Base-by-base conservation (phyloP, 1,140 invertebrate genomes). In the Plectus sambesii region DNA sequence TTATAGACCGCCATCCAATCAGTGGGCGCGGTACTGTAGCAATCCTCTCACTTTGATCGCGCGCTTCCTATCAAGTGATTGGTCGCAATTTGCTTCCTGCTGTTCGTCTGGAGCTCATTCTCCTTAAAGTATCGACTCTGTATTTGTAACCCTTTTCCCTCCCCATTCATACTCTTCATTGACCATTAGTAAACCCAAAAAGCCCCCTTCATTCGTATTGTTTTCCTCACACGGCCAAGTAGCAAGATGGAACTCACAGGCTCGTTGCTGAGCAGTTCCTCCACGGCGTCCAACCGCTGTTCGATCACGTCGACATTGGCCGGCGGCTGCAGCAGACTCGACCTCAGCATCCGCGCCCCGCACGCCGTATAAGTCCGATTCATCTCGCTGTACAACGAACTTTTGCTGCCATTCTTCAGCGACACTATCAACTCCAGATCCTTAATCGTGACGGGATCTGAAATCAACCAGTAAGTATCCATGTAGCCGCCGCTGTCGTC, bases 311-410 rank as follows among this genome's bases (percentile, higher is more conserved):
- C 19, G 19, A 29, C 15, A 46, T 61, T 29, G 5, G 49, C 50
- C 2, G 36, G 44, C 5, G 58, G 58, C 26, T 60, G 58, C 5
- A 60, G 56, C 15, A 60, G 25, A 42, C 41, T 59, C 29, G 83
- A 80, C 46, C 87, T 71, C 4, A 94, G 72, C 1, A 82, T 72
- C 49, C 84, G 71, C 24, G 78, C 73, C 3, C 88, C 88, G 33
- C 82, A 79, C 37, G 74, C 70, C 1, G 87, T 92, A 33, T 79
- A 77, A 39, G 84, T 88, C 40, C 79, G 75, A 60, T 89, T 82
- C 12, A 93, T 62, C 6, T 83, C 74, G 19, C 80, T 81, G 58
- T 82, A 79, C 0, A 94, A 71, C 2, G 72, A 76, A 45, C 74
- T 67, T 4, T 62, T 56, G 49, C 63, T 23, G 17, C 46, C 48